Evolutionary conservation across 1,140 invertebrate species (phyloP), one percentile per base, ranked within the genome.

Genomic region (Drosophila bifasciata): DNA sequence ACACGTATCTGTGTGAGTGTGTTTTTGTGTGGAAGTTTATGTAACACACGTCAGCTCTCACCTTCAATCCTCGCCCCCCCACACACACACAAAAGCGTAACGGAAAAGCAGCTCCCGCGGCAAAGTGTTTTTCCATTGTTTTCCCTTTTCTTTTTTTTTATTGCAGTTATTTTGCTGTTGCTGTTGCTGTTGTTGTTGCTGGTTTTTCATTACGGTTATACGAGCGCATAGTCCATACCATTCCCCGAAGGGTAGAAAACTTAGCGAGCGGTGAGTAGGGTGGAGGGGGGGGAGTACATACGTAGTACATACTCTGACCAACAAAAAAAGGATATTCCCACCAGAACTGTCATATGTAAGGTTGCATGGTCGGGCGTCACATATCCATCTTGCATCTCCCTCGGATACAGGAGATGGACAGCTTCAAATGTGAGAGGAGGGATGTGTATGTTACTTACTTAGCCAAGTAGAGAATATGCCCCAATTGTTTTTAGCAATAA

Each of bases 21-120:
- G 13, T 46, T 28, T 55, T 49, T 41, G 9, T 40, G 23, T 41
- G 17, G 45, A 57, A 17, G 43, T 59, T 73, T 48, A 50, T 61
- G 56, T 50, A 59, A 50, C 63, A 68, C 36, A 72, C 40, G 70
- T 55, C 50, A 63, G 70, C 55, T 48, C 49, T 36, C 40, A 43
- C 67, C 68, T 71, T 51, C 15, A 49, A 48, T 23, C 23, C 41
- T 8, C 11, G 16, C 50, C 36, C 40, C 32, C 5, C 9, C 11
- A 28, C 40, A 7, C 36, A 9, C 16, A 16, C 4, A 16, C 44
- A 3, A 13, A 52, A 45, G 11, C 23, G 15, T 32, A 66, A 36
- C 11, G 8, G 8, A 15, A 49, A 36, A 5, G 17, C 23, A 46
- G 36, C 40, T 25, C n/a, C 68, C 51, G 55, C 41, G 55, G 55